Percentiles rank a stretch among this genome's conserved stretches.
These are phyloP conservation scores for Atrichornis clamosus DNA, from an alignment of 2,113 vertebrate species.

Conservation along the genomic window DNA sequence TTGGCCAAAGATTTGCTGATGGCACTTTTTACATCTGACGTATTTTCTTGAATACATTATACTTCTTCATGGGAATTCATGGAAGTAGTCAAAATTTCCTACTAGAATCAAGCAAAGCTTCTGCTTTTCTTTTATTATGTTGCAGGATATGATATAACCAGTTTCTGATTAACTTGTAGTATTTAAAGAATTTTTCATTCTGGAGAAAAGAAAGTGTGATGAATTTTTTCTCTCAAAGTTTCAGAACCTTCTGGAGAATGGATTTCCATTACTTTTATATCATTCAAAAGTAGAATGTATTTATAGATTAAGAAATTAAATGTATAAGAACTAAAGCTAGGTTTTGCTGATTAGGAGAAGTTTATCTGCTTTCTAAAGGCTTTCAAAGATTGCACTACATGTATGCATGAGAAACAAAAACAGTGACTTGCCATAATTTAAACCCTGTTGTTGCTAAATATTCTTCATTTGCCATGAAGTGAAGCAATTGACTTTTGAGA, in stretches of 20 bases:
- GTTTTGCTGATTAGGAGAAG: not conserved
- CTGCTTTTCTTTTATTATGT: not conserved
- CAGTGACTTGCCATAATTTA: not conserved
- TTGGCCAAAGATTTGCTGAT: not conserved
- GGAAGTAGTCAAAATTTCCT: not conserved
- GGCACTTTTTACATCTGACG: not conserved
- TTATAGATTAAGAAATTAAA: not conserved
- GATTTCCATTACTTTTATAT: not conserved
- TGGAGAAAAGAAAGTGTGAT: not conserved
- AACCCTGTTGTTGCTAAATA: not conserved
- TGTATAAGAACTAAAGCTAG: not conserved
- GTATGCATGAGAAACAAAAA: not conserved
- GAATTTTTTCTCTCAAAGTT: not conserved
- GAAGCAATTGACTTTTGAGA: not conserved
- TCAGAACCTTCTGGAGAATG: not conserved
- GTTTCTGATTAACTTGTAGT: not conserved
- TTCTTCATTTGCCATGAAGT: not conserved
- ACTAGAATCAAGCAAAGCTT: not conserved
- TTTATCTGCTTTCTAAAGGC: not conserved
- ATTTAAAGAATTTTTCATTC: not conserved
- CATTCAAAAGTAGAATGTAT: not conserved
- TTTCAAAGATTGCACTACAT: not conserved
- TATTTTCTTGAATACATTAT: not conserved
- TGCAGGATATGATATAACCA: not conserved
- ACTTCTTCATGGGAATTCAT: not conserved